Percentiles rank a stretch among this genome's conserved stretches.
Evolutionary conservation across 2,888 invertebrate genomes (phyloP).

Genomic region (Heliconius sara): DNA sequence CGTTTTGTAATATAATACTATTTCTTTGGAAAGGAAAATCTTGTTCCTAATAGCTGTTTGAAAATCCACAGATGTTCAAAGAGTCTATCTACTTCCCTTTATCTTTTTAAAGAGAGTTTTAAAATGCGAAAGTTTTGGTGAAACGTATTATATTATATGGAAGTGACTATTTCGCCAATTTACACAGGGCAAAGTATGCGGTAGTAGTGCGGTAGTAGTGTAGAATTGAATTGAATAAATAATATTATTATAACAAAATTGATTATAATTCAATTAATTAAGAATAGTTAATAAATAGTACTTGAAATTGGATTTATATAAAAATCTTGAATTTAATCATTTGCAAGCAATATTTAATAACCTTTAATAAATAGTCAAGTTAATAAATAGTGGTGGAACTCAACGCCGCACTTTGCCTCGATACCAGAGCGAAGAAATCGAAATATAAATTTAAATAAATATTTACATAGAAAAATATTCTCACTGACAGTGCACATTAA

Average conservation of each 20-base stretch:
- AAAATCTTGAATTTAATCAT: too few species aligned
- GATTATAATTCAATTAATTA: background rate
- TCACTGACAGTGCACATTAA: too few species aligned
- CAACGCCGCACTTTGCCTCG: too few species aligned
- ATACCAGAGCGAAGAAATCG: too few species aligned
- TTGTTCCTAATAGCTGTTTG: conserved; percentile 27
- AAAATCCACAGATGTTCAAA: conserved; percentile 32
- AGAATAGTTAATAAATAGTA: too few species aligned
- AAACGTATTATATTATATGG: conserved; percentile 8
- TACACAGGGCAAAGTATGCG: background rate
- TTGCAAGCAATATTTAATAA: too few species aligned
- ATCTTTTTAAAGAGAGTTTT: conserved; percentile 26
- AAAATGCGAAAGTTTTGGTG: conserved; percentile 14
- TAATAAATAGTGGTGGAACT: too few species aligned
- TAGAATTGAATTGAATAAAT: background rate
- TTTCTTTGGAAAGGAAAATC: conserved; percentile 24
- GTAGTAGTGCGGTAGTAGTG: background rate
- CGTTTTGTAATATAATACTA: conserved; percentile 31
- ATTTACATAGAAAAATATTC: too few species aligned
- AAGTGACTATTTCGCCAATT: background rate
- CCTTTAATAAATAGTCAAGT: too few species aligned
- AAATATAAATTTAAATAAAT: too few species aligned
- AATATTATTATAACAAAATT: background rate
- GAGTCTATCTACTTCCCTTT: conserved; percentile 31
- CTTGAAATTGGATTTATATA: too few species aligned